Evolutionary conservation across 2,888 invertebrate genomes (phyloP).

Genomic region (Escarpia spicata): DNA sequence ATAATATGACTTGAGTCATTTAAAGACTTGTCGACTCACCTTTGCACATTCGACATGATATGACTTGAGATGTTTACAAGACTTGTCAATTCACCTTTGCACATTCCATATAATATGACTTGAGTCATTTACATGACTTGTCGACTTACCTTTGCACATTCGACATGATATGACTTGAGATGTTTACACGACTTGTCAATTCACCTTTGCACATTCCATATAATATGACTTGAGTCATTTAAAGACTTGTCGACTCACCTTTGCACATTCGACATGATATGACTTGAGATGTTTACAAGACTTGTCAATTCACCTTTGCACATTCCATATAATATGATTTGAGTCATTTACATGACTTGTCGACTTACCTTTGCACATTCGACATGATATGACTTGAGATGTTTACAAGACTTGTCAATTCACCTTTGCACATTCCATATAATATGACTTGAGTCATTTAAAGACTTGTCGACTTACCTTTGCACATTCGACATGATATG

Average conservation of each 20-base stretch:
- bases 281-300: no score
- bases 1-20: neutral
- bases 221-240: neutral
- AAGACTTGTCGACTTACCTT: neutral
- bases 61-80: neutral
- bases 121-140: neutral
- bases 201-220: neutral
- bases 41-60: no score
- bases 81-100: neutral
- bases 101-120: neutral
- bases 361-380: no score
- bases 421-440: neutral
- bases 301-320: neutral
- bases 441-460: neutral
- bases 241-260: no score
- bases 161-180: no score
- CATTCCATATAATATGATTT: neutral
- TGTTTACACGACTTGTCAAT: neutral
- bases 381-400: no score
- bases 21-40: neutral
- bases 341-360: neutral
- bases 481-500: no score
- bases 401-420: neutral
- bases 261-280: no score
- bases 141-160: no score